These are phyloP conservation scores for Drosophila paulistorum DNA, from an alignment of 1,140 invertebrate species.

Conservation along the genomic window DNA sequence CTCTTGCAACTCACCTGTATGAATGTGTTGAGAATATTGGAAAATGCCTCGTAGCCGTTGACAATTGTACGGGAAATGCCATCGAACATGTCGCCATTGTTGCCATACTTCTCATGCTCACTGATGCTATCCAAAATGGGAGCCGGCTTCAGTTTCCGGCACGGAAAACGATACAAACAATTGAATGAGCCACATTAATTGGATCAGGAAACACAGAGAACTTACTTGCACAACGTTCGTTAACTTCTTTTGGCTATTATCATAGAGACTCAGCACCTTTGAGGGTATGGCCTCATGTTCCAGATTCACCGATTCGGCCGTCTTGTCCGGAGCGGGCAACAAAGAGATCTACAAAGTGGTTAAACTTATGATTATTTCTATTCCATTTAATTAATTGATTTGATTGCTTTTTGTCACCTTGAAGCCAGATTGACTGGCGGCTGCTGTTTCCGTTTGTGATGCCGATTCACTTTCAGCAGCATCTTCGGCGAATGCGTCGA, in stretches of 20 bases:
- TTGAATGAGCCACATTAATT: too few relatives aligned
- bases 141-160: constrained; percentile 70
- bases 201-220: not conserved
- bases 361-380: not conserved
- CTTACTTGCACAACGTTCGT: constrained; percentile 69
- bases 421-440: constrained; percentile 64
- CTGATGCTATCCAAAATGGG: constrained; percentile 85
- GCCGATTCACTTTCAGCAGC: constrained; percentile 40
- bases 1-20: constrained; percentile 83
- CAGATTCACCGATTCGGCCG: constrained; percentile 75
- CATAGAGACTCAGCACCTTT: constrained; percentile 71
- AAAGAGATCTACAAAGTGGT: constrained; percentile 54
- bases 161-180: not conserved
- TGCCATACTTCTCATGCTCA: constrained; percentile 86
- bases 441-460: constrained; percentile 27
- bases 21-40: constrained; percentile 84
- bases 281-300: constrained; percentile 77
- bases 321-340: constrained; percentile 60
- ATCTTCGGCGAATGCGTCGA: constrained; percentile 64
- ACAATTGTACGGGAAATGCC: constrained; percentile 84
- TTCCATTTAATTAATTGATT: not conserved
- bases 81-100: constrained; percentile 84
- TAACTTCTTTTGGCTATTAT: constrained; percentile 72
- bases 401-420: constrained; percentile 42
- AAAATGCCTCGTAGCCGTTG: constrained; percentile 84